Evolutionary conservation across 2,113 vertebrate genomes (phyloP).

Genomic region (Melanerpes formicivorus): DNA sequence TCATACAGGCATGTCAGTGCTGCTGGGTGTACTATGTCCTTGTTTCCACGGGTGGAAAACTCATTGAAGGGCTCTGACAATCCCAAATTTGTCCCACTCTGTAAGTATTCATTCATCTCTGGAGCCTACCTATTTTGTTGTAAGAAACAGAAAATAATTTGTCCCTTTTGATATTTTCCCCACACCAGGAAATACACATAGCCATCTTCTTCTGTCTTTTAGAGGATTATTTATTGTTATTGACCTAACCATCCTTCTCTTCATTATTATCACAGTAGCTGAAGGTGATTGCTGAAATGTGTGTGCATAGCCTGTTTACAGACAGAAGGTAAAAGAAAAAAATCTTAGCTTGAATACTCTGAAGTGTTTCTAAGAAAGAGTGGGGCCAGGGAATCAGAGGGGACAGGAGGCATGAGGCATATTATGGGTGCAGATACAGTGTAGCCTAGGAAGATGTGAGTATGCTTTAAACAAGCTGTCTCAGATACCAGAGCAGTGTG

Average conservation of each 20-base stretch:
- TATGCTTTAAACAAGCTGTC: neutral
- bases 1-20: neutral
- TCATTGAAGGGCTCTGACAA: neutral
- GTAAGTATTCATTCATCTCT: neutral
- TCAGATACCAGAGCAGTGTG: neutral
- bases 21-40: neutral
- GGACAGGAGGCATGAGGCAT: neutral
- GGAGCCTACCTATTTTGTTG: neutral
- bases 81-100: neutral
- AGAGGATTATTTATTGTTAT: neutral
- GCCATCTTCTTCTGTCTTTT: neutral
- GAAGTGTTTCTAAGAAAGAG: neutral
- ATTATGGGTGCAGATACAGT: neutral
- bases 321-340: neutral
- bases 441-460: neutral
- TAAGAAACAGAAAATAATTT: neutral
- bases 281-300: neutral
- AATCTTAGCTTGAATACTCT: neutral
- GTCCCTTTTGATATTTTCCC: neutral
- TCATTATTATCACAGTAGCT: neutral
- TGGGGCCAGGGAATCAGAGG: neutral
- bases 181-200: neutral
- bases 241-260: rapidly evolving
- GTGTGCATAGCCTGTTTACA: neutral
- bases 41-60: neutral